phyloP scores from a whole-genome alignment of 92 coral and sea anemone species.

The Desmophyllum pertusum region DNA sequence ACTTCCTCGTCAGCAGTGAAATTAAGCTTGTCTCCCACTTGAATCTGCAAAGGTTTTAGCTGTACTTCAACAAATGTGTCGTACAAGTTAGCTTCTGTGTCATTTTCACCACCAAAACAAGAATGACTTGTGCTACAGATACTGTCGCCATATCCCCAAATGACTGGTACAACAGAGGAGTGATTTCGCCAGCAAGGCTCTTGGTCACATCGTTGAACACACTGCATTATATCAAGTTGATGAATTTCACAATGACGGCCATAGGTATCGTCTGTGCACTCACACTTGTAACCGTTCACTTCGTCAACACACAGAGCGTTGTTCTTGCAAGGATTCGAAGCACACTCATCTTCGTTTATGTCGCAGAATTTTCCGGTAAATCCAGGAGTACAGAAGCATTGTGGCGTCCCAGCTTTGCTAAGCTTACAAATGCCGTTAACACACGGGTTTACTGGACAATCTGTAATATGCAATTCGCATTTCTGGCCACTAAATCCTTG shows the following conservation, averaged over 20 bases:
- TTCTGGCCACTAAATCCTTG: slow-evolving; percentile 77
- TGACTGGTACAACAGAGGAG: slow-evolving; percentile 46
- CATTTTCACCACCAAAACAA: slow-evolving; percentile 85
- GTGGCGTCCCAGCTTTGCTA: slow-evolving; percentile 60
- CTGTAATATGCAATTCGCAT: slow-evolving; percentile 71
- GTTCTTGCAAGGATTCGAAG: slow-evolving; percentile 89
- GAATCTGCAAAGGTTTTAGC: slow-evolving; percentile 90
- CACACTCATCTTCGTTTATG: slow-evolving; percentile 87
- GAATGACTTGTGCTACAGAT: slow-evolving; percentile 89
- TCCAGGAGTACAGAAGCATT: slow-evolving; percentile 86
- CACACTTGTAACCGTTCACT: slow-evolving; percentile 87
- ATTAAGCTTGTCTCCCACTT: slow-evolving; percentile 87
- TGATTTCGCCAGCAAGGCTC: slow-evolving; percentile 92
- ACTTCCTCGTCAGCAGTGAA: slow-evolving; percentile 86
- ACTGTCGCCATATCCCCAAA: slow-evolving; percentile 91
- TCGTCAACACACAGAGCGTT: slow-evolving; percentile 90
- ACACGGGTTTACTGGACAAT: slow-evolving; percentile 79
- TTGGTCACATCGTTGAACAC: slow-evolving; percentile 75
- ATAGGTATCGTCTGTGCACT: slow-evolving; percentile 75
- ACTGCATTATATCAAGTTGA: slow-evolving; percentile 68
- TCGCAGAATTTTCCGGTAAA: slow-evolving; percentile 86
- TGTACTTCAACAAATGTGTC: slow-evolving; percentile 93
- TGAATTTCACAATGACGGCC: slow-evolving; percentile 93
- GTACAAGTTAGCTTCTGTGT: slow-evolving; percentile 60
- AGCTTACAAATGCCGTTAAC: slow-evolving; percentile 76